These are phyloP conservation scores for Quadriops clusia DNA, from an alignment of 2,888 invertebrate species.

Conservation along the genomic window DNA sequence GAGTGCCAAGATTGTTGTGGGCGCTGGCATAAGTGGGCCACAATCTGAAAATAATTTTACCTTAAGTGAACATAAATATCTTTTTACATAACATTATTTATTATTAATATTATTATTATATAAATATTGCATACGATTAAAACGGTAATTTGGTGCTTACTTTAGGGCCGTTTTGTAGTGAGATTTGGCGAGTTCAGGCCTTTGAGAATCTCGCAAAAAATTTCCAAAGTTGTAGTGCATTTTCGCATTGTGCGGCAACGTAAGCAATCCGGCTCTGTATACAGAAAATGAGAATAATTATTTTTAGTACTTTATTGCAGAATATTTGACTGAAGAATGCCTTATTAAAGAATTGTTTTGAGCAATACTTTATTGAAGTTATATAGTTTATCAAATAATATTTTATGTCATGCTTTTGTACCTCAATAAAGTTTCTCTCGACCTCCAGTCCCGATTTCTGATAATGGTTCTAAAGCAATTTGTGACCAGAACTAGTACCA, in stretches of 20 bases:
- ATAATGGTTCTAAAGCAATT: conserved; percentile 55
- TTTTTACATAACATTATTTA: no score
- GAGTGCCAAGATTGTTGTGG: conserved; percentile 76
- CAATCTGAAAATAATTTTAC: conserved; percentile 56
- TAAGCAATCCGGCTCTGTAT: conserved; percentile 67
- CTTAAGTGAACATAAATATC: conserved; percentile 5
- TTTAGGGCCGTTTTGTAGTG: conserved; percentile 71
- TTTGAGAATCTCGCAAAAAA: conserved; percentile 64
- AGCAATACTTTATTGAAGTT: no score
- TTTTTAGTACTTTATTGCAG: no score
- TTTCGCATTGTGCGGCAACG: conserved; percentile 77
- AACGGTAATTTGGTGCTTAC: no score
- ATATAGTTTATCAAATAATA: no score
- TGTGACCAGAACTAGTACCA: conserved; percentile 47
- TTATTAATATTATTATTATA: no score
- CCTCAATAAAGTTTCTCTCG: conserved; percentile 65
- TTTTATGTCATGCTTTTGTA: no score
- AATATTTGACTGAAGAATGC: no score
- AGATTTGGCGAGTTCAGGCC: conserved; percentile 57
- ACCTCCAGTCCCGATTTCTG: conserved; percentile 67
- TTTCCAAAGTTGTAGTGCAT: conserved; percentile 86
- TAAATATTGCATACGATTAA: no score
- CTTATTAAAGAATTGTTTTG: no score
- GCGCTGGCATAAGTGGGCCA: conserved; percentile 80
- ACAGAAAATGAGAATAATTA: conserved; percentile 17